phyloP scores from a whole-genome alignment of 92 coral and sea anemone species.

The Paramuricea clavata region DNA sequence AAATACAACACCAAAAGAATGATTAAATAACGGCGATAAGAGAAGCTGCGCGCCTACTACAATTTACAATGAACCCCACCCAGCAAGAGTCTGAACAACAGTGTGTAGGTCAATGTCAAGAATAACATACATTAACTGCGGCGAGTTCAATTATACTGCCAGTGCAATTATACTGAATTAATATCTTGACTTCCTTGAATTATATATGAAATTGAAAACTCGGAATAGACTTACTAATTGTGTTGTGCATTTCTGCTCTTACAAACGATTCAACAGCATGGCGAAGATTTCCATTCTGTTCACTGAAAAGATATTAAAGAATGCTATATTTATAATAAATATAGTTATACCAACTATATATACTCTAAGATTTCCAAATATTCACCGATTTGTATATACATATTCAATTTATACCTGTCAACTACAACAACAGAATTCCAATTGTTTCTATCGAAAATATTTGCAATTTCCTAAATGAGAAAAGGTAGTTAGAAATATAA shows the following conservation, averaged over 20 bases:
- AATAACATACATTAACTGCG: too few species aligned
- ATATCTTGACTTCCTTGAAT: slow-evolving; percentile 84
- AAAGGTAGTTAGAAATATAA: background rate
- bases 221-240: slow-evolving; percentile 72
- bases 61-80: too few species aligned
- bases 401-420: slow-evolving; percentile 80
- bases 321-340: too few species aligned
- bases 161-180: slow-evolving; percentile 66
- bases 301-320: slow-evolving; percentile 47
- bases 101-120: too few species aligned
- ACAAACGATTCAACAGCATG: slow-evolving; percentile 77
- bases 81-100: too few species aligned
- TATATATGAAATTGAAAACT: slow-evolving; percentile 44
- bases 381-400: background rate
- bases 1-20: background rate
- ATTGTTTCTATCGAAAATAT: slow-evolving; percentile 73
- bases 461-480: background rate
- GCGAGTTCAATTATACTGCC: too few species aligned
- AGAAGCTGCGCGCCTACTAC: slow-evolving; percentile 59
- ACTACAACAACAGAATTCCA: slow-evolving; percentile 95
- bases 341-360: too few species aligned
- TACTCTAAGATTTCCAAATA: too few species aligned
- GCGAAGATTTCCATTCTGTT: slow-evolving; percentile 62
- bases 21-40: background rate
- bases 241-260: slow-evolving; percentile 84